Conservation (phyloP, 2,888 invertebrate genomes). For the Drosophila percnosoma region DNA sequence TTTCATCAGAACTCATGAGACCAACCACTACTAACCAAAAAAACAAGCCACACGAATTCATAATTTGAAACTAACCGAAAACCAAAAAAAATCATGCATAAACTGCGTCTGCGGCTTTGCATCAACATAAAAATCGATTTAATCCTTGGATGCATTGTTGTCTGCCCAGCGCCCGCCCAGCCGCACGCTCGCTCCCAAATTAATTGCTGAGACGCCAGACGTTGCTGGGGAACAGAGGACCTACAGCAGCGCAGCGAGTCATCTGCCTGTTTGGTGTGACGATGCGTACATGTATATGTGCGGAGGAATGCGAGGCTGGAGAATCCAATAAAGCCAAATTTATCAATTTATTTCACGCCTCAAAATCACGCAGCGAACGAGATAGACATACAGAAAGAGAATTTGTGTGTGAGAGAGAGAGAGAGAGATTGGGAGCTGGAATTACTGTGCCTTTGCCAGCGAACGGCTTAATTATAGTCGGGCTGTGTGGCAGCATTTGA, state of each 20-base stretch:
- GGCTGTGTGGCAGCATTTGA: conserved; percentile 22
- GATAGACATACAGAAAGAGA: neutral
- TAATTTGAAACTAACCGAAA: conserved; percentile 55
- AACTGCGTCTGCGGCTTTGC: conserved; percentile 25
- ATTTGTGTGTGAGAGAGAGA: neutral
- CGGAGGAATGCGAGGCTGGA: conserved; percentile 50
- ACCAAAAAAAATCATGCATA: conserved; percentile 36
- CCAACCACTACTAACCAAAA: conserved; percentile 9
- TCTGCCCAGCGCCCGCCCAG: conserved; percentile 45
- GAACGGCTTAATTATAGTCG: conserved; percentile 77
- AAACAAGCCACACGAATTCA: conserved; percentile 43
- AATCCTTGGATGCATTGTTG: conserved; percentile 68
- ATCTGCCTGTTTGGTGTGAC: conserved; percentile 21
- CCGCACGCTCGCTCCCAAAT: conserved; percentile 69
- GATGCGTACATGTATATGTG: conserved; percentile 3
- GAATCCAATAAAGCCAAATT: conserved; percentile 80
- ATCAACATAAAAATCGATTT: conserved; percentile 76
- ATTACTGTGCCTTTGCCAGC: conserved; percentile 28
- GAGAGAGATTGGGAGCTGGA: neutral
- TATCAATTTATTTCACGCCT: conserved; percentile 83
- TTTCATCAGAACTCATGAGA: conserved; percentile 51
- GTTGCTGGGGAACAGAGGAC: conserved; percentile 48
- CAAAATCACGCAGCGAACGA: conserved; percentile 57
- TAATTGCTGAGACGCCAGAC: conserved; percentile 72
- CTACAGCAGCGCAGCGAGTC: conserved; percentile 69